phyloP scores from a whole-genome alignment of 2,888 invertebrate genomes.

The Marronus borbonicus region DNA sequence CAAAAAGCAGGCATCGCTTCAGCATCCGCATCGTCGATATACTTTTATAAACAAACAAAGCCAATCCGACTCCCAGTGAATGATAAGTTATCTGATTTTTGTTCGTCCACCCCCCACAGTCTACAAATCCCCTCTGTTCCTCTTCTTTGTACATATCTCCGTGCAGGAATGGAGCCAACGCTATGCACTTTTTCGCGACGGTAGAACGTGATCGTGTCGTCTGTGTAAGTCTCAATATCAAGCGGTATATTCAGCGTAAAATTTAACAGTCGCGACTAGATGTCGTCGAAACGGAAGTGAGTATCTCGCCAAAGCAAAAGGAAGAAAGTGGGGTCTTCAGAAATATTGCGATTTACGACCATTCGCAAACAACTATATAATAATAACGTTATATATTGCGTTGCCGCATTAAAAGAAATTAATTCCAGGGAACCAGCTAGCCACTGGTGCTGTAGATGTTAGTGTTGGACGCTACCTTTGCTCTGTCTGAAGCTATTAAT shows the following conservation, averaged over 20 bases:
- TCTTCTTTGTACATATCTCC: conserved; percentile 42
- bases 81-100: conserved; percentile 47
- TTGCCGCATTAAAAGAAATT: conserved; percentile 43
- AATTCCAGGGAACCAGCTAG: conserved; percentile 21
- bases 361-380: conserved; percentile 54
- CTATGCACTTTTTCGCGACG: conserved; percentile 46
- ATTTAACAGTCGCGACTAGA: conserved; percentile 51
- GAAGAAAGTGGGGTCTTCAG: conserved; percentile 51
- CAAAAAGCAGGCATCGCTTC: not conserved
- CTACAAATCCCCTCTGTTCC: conserved; percentile 10
- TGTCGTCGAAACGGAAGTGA: conserved; percentile 61
- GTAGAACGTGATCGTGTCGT: conserved; percentile 39
- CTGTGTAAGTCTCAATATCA: conserved; percentile 55
- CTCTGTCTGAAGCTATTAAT: conserved; percentile 2
- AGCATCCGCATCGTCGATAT: not conserved
- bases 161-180: conserved; percentile 47
- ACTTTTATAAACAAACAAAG: conserved; percentile 45
- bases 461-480: not conserved
- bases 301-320: conserved; percentile 59
- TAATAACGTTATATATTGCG: conserved; percentile 52
- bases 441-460: not conserved
- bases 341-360: conserved; percentile 54
- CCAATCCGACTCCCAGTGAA: conserved; percentile 42
- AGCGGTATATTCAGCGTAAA: conserved; percentile 27
- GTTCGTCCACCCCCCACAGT: not conserved